phyloP scores from a whole-genome alignment of 2,888 invertebrate species.

The Sesia apiformis region DNA sequence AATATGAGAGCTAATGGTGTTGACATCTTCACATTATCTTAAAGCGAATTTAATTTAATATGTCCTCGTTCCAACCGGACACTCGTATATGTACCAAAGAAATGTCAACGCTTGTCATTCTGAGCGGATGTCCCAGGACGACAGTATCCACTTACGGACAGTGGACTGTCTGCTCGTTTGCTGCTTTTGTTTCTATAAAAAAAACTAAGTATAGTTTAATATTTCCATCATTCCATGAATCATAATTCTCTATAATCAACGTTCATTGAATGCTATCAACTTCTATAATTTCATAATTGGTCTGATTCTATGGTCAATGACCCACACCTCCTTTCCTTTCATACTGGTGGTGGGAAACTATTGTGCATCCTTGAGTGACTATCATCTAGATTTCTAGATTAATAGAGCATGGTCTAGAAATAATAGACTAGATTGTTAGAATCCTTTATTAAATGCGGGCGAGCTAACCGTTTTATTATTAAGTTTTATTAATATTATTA shows the following conservation, averaged over 20 bases:
- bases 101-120: too few relatives aligned
- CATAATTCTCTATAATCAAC: background rate
- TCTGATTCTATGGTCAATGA: background rate
- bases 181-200: too few relatives aligned
- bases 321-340: background rate
- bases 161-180: too few relatives aligned
- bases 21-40: too few relatives aligned
- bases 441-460: constrained; percentile 2
- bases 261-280: background rate
- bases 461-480: constrained; percentile 3
- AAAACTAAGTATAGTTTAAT: too few relatives aligned
- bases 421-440: background rate
- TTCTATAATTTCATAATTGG: background rate
- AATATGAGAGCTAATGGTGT: too few relatives aligned
- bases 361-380: background rate
- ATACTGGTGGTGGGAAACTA: background rate
- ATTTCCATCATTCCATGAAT: background rate
- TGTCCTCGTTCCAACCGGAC: too few relatives aligned
- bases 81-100: too few relatives aligned
- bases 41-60: too few relatives aligned
- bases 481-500: background rate
- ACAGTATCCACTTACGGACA: too few relatives aligned
- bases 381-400: background rate
- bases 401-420: background rate
- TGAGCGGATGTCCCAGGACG: too few relatives aligned